These are phyloP conservation scores for Electrona antarctica DNA, from an alignment of 2,113 vertebrate genomes.

Conservation along the genomic window DNA sequence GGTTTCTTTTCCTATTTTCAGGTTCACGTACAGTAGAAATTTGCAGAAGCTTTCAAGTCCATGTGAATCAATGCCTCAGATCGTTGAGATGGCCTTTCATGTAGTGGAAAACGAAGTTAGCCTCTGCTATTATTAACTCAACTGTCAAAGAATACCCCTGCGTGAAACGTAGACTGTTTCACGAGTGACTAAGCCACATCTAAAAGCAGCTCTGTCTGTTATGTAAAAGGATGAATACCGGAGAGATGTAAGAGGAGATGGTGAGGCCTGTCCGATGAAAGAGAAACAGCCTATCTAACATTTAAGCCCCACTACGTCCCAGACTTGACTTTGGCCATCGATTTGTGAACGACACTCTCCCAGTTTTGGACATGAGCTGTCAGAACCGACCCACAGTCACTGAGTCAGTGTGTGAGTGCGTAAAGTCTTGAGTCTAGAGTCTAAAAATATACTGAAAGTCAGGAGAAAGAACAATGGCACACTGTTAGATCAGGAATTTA, in stretches of 20 bases:
- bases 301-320: slow-evolving; percentile 35
- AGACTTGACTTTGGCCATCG: slow-evolving; percentile 49
- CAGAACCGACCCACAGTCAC: neutral
- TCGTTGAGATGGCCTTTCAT: slow-evolving; percentile 32
- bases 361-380: slow-evolving; percentile 8
- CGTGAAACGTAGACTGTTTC: slow-evolving; percentile 57
- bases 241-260: slow-evolving; percentile 50
- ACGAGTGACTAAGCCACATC: slow-evolving; percentile 46
- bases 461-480: neutral
- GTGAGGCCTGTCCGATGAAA: slow-evolving; percentile 37
- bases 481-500: neutral
- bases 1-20: neutral
- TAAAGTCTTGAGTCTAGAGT: neutral
- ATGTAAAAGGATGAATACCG: slow-evolving; percentile 47
- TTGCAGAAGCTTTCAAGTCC: slow-evolving; percentile 28
- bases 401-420: neutral
- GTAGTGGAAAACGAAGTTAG: slow-evolving; percentile 48
- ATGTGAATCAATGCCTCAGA: slow-evolving; percentile 28
- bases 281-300: slow-evolving; percentile 31
- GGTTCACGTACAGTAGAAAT: slow-evolving; percentile 14
- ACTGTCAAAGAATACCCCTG: slow-evolving; percentile 55
- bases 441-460: neutral
- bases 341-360: slow-evolving; percentile 53
- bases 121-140: slow-evolving; percentile 63
- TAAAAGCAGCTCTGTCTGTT: slow-evolving; percentile 42